Base-by-base conservation (phyloP, 1,140 invertebrate genomes). In the honey bee (Apis mellifera) region DNA sequence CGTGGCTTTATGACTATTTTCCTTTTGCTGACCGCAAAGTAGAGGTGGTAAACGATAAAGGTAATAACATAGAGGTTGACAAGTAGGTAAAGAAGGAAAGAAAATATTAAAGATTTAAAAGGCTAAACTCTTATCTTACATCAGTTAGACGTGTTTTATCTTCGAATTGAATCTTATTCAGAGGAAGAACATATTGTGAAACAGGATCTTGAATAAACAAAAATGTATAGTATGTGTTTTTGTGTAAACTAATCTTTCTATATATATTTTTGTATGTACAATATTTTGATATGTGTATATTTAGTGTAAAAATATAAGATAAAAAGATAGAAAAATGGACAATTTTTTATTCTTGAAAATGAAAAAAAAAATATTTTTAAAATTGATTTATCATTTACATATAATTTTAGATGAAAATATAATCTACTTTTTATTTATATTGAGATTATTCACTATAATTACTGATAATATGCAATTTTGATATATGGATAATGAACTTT, bases 191-290 rank as follows among this genome's bases (percentile, higher is more conserved):
- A 42, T 42, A 54, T n/a, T 17, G 19, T n/a, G 9, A 19, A 17
- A 17, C 7, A 11, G 15, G 3, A 57, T 21, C 12, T 1, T 42
- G 9, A 19, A 57, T 19, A 70, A 48, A 62, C 1, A 54, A 8
- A 19, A 48, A 83, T 78, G 66, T 11, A 64, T 32, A 55, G 78
- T 81, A 81, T 21, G 55, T 79, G 54, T 48, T 50, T 77, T 21
- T 52, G 32, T 68, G 23, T 73, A 48, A 81, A 82, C 9, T 4
- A 7, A 3, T n/a, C 9, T 32, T n/a, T n/a, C 55, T 52, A 12
- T 48, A 7, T 65, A 23, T 1, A 48, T 15, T 42, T 42, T 42
- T 42, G 0, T 42, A 42, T 42, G 5, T 42, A 42, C 5, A 42
- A 42, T 42, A 42, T 42, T 42, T 42, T 42, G 32, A 42, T 42